Conservation (phyloP, 2,113 vertebrate species). For the Catharus bicknelli region DNA sequence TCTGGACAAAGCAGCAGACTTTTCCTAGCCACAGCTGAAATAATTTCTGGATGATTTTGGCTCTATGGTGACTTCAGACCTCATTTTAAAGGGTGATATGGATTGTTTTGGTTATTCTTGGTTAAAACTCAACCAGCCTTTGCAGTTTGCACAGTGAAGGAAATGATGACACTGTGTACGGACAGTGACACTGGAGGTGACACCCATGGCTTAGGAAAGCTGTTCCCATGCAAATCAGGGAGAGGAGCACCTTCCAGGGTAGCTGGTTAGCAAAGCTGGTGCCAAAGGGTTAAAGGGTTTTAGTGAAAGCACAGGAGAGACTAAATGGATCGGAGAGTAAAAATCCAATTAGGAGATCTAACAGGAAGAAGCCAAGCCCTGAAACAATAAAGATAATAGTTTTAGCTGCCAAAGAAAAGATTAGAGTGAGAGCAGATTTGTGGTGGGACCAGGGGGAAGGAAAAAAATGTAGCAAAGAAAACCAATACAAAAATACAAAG, state of each 20-base stretch:
- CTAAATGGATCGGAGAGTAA: slow-evolving; percentile 38
- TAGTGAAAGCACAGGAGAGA: neutral
- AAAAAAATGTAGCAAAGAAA: neutral
- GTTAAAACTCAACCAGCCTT: neutral
- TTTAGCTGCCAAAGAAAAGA: slow-evolving; percentile 44
- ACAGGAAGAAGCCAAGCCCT: slow-evolving; percentile 33
- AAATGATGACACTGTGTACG: neutral
- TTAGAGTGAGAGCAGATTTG: slow-evolving; percentile 14
- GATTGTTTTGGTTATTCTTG: neutral
- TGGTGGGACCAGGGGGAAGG: neutral
- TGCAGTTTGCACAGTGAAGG: neutral
- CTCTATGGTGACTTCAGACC: neutral
- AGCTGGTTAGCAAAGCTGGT: neutral
- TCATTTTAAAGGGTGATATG: neutral
- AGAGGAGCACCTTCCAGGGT: neutral
- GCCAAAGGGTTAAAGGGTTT: slow-evolving; percentile 17
- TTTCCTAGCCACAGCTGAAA: neutral
- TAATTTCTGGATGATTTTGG: neutral
- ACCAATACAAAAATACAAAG: neutral
- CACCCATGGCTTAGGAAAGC: neutral
- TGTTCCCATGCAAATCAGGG: neutral
- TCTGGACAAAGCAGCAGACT: neutral
- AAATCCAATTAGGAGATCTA: slow-evolving; percentile 61
- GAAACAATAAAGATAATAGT: slow-evolving; percentile 46
- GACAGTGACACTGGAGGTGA: neutral